Evolutionary conservation across 1,140 invertebrate genomes (phyloP), one percentile per base, ranked within the genome.

Genomic region (Sminthurinus signatus): DNA sequence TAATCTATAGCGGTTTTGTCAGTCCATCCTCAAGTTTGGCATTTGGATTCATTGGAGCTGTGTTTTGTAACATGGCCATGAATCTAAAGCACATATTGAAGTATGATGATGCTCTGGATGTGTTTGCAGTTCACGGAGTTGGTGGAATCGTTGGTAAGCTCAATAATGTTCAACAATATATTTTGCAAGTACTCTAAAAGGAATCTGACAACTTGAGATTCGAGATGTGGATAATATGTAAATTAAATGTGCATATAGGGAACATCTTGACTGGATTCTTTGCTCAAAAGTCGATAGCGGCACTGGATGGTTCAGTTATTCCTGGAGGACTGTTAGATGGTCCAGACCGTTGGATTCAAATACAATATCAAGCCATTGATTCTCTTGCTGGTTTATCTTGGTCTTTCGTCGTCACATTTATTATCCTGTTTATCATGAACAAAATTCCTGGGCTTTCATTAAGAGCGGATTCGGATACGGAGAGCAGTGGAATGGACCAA

Each of bases 81-180:
- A 67, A 72, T 36, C 42, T 72, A 12, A 69, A 69, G 54, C 57
- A 67, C 27, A 56, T 50, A 12, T 42, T 69, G 3, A 5, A 66
- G 12, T 72, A 69, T 27, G 70, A 72, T 60, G 70, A 72, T 62
- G 70, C 70, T 14, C 28, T 72, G 10, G 70, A 72, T 44, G 70
- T 72, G 0, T 72, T 69, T 60, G 70, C 70, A 21, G 67, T 72
- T 46, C 70, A 72, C 36, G 70, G 70, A 12, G 64, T 65, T 1
- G 70, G 70, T 27, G 70, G 67, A 19, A 72, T 72, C 19, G 56
- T 72, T 15, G 70, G 70, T 21, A 72, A 72, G n/a, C n/a, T n/a
- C n/a, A n/a, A n/a, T n/a, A n/a, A n/a, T n/a, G n/a, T n/a, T n/a
- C n/a, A n/a, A n/a, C n/a, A n/a, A n/a, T n/a, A n/a, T n/a, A n/a